Evolutionary conservation across 2,113 vertebrate genomes (phyloP), one percentile per base, ranked within the genome.

Genomic region (Excalfactoria chinensis): DNA sequence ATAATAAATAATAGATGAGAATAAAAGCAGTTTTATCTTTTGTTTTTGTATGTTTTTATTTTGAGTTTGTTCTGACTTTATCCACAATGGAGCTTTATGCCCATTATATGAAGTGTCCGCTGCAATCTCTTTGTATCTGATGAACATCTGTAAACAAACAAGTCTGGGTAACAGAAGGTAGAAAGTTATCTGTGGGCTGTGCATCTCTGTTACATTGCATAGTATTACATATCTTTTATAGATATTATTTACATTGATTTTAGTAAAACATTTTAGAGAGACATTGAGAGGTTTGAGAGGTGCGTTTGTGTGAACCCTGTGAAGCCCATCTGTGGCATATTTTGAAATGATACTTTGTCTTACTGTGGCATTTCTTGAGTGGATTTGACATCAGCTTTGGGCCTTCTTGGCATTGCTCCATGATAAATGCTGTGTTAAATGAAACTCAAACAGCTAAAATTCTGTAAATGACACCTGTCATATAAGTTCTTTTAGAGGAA

Each of bases 1-100:
- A 70, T n/a, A 86, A 86, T 67, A 86, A 91, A 63, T 35, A 88
- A 83, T 71, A 86, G 73, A 63, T 51, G 22, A 60, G 46, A 78
- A 49, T 85, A 60, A 72, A 79, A 59, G 40, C 74, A 53, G 17
- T 62, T 89, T 21, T 84, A 0, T 70, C 5, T 64, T 88, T 49
- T 72, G 18, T 16, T 89, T 75, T 79, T 2, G 0, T 73, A n/a
- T 73, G 16, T 49, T 75, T 95, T 86, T 86, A 46, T 32, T 17
- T 87, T 75, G 19, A 19, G 20, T 77, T 88, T 90, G 16, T 84
- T 93, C 64, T 79, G 56, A 83, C 58, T 74, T 64, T 69, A 20
- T 69, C 51, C 7, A 8, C 40, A 25, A 18, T 55, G 46, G 46
- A 59, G 11, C 71, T 84, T 81, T 66, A 51, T 88, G 37, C 25